A percentile compares a stretch with the other conserved stretches of the same genome.
These are phyloP conservation scores for Ailurus styani DNA, from an alignment of 2,113 vertebrate species.

Conservation along the genomic window DNA sequence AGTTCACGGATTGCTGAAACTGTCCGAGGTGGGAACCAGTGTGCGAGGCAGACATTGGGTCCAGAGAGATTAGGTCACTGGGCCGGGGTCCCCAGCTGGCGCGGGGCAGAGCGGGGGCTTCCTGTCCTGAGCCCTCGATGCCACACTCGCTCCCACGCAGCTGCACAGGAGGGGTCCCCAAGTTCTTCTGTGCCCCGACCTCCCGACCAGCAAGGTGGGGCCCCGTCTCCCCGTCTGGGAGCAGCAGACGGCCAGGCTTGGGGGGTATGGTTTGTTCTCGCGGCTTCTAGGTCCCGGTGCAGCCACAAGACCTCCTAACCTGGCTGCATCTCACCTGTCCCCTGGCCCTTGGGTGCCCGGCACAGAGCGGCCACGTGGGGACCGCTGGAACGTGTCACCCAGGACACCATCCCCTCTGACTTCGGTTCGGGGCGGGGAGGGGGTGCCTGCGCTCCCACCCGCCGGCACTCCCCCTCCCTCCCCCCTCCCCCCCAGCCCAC, in stretches of 20 bases:
- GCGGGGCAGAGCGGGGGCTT: rapidly evolving
- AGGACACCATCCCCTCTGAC: not conserved
- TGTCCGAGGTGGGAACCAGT: too few species aligned
- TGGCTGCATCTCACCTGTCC: rapidly evolving
- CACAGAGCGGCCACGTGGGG: rapidly evolving
- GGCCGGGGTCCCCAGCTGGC: not conserved
- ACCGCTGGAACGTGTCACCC: not conserved
- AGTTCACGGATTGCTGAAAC: rapidly evolving
- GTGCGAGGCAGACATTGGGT: not conserved
- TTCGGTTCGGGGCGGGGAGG: rapidly evolving
- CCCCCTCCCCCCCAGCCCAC: rapidly evolving
- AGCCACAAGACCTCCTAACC: rapidly evolving
- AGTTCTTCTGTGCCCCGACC: not conserved
- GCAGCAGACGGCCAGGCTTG: rapidly evolving
- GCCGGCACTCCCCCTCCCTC: not conserved
- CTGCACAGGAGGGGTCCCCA: rapidly evolving
- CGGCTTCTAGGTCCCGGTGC: not conserved
- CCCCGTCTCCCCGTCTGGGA: rapidly evolving
- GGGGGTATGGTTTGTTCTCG: rapidly evolving
- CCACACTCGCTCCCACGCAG: rapidly evolving
- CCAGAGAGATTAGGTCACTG: not conserved
- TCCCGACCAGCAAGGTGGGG: not conserved
- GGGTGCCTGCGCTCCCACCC: not conserved
- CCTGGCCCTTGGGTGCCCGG: rapidly evolving
- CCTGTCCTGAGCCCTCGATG: not conserved